Evolutionary conservation across 2,888 invertebrate species (phyloP), one percentile per base, ranked within the genome.

Genomic region (Drosophila flavopinicola): DNA sequence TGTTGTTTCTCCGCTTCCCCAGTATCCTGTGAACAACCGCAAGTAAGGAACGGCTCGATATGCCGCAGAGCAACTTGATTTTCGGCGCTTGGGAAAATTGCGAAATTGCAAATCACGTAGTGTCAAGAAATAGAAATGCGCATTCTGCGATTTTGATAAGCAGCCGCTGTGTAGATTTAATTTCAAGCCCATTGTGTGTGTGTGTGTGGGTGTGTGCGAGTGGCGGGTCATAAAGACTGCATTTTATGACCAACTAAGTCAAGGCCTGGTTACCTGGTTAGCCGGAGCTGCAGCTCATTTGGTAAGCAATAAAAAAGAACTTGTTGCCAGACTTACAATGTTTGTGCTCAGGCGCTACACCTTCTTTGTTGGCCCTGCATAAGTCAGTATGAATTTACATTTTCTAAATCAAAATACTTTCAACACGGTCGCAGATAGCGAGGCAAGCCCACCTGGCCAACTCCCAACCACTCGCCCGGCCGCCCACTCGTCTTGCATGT

Each of bases 101-200:
- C 75, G 74, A 85, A 88, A 84, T 77, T 79, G 78, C 78, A 85
- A 85, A 88, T 88, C 88, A 87, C 88, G 88, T 87, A 83, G 68
- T 44, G 67, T 65, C 60, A 69, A 54, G 72, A 71, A 85, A 78
- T 85, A 67, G 79, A 86, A 86, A 71, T 67, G 67, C 75, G 71
- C 70, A 66, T 60, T 63, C 61, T 67, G 80, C 64, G 79, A 63
- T 63, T 54, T 53, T 65, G 74, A 77, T 61, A 57, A 68, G 54
- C 53, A 42, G 13, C 30, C 42, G 25, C 39, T 49, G 53, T n/a
- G 52, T 52, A 48, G 56, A 67, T 69, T 78, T 70, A 82, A 75
- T 85, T 63, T 58, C 44, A 27, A 35, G 51, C 33, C 32, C 33
- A 11, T 33, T 56, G 48, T 6, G 47, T 32, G 37, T 17, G 27